Evolutionary conservation across 2,888 invertebrate genomes (phyloP).

Genomic region (Branchinecta sandiegonensis): DNA sequence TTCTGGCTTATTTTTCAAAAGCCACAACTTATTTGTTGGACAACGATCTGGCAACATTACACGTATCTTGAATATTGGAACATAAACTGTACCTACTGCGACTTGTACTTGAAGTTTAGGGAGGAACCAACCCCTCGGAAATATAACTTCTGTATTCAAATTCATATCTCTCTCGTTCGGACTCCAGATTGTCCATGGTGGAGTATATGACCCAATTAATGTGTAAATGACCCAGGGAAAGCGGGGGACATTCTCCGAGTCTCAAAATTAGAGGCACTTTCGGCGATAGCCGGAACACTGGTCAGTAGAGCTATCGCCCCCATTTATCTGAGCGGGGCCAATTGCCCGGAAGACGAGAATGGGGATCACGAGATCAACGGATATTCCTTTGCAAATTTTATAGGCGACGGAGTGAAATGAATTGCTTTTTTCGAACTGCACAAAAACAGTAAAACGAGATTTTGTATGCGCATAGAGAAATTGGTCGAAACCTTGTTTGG

Average conservation of each 20-base stretch:
- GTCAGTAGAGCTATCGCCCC: conserved; percentile 5
- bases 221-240: conserved; percentile 12
- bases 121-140: too few species aligned
- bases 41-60: too few species aligned
- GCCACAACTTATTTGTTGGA: too few species aligned
- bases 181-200: background rate
- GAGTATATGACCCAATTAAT: conserved; percentile 15
- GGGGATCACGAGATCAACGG: background rate
- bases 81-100: too few species aligned
- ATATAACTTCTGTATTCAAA: background rate
- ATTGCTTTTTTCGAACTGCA: too few species aligned
- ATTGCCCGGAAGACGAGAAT: conserved; percentile 4
- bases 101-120: too few species aligned
- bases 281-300: conserved; percentile 1
- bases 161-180: background rate
- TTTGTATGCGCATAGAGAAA: too few species aligned
- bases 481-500: too few species aligned
- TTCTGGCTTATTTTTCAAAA: too few species aligned
- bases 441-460: too few species aligned
- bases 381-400: conserved; percentile 8
- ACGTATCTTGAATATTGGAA: too few species aligned
- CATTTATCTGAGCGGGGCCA: background rate
- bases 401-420: background rate
- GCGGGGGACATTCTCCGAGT: background rate
- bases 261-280: background rate